Percentiles rank a stretch among this genome's conserved stretches.
These are phyloP conservation scores for Neodiprion fabricii DNA, from an alignment of 1,140 invertebrate species.

Conservation along the genomic window DNA sequence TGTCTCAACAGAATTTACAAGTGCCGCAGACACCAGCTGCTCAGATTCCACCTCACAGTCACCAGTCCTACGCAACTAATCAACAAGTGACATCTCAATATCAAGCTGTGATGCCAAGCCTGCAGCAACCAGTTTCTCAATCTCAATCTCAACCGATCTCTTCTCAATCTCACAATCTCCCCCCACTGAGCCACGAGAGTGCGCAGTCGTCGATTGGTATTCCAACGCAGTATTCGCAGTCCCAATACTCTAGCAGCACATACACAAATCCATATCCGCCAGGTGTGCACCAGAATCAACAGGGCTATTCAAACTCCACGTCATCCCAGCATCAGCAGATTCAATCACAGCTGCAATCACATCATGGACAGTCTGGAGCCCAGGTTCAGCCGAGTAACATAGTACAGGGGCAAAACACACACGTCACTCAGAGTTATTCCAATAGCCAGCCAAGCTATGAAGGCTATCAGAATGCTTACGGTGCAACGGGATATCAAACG, in stretches of 20 bases:
- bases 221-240: background rate
- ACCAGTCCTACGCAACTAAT: no score
- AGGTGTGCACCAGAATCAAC: conserved; percentile 13
- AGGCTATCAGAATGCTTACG: conserved; percentile 18
- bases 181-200: background rate
- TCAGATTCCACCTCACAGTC: background rate
- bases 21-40: background rate
- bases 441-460: background rate
- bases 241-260: conserved; percentile 22
- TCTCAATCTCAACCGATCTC: background rate
- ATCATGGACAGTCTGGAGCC: background rate
- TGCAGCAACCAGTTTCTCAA: background rate
- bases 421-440: background rate
- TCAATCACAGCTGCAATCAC: background rate
- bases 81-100: background rate
- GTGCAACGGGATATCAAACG: conserved; percentile 6
- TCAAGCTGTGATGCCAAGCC: background rate
- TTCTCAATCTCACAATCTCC: background rate
- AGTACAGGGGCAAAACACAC: background rate
- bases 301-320: conserved; percentile 13
- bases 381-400: background rate
- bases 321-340: conserved; percentile 27
- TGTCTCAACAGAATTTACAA: background rate
- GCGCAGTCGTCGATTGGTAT: background rate
- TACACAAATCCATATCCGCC: conserved; percentile 24